Base-by-base conservation (phyloP, 2,113 vertebrate species). In the Cebidichthys violaceus region DNA sequence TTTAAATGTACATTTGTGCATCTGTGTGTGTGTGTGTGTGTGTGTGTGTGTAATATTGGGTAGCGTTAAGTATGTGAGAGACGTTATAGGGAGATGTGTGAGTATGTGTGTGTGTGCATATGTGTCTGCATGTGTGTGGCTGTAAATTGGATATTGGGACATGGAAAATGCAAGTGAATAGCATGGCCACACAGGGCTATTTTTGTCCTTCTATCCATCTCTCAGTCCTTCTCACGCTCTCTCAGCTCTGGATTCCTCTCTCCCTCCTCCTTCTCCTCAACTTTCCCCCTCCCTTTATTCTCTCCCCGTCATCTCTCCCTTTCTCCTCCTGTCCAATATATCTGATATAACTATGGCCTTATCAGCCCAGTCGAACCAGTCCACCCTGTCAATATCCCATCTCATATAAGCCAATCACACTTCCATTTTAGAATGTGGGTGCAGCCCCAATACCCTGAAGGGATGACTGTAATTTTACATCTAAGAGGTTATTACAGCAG, bases 151-250 rank as follows among this genome's bases (percentile, higher is more conserved):
- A 92, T 90, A 88, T 84, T 82, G 81, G 81, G 71, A 91, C 89
- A 90, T 86, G 79, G 93, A 86, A 88, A 91, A 93, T 92, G 88
- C 85, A 89, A 90, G 85, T 90, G 89, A 92, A 83, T 77, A 85
- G 77, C 90, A 81, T 88, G 83, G 91, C 83, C 90, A 89, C 86
- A 86, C 81, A 54, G 76, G 29, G 85, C 92, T 94, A 93, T 94
- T 92, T 94, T 79, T 86, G 92, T 93, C 89, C 79, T 50, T 82
- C 70, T 60, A 86, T 90, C 83, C 76, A 89, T 91, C 79, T 88
- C 88, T 90, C 82, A 68, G 80, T 89, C 82, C 41, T 75, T 81
- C 88, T 87, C 88, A 83, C 22, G 45, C 89, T 75, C 55, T 73
- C 79, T 71, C 78, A 71, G 75, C 71, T 76, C 84, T 85, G 70